phyloP scores from a whole-genome alignment of 92 coral and sea anemone species.

The Porites lobata region DNA sequence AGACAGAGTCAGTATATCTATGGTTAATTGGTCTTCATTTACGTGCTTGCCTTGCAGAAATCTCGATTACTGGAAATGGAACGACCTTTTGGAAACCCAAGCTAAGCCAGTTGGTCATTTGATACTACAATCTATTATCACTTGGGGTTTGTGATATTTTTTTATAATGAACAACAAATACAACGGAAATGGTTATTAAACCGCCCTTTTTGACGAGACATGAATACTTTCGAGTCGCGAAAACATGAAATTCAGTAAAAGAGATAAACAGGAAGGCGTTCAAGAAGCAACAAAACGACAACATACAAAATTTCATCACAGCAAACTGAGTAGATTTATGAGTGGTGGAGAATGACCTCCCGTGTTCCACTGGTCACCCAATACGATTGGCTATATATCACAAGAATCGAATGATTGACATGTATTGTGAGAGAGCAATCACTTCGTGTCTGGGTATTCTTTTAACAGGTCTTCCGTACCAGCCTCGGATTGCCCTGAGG shows the following conservation, averaged over 20 bases:
- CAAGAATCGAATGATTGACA: slow-evolving; percentile 48
- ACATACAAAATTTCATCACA: no score
- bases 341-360: background rate
- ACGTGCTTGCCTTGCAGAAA: no score
- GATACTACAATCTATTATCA: background rate
- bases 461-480: slow-evolving; percentile 31
- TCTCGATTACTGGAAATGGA: background rate
- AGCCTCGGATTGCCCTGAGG: slow-evolving; percentile 17
- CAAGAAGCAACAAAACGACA: background rate
- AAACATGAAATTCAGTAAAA: background rate
- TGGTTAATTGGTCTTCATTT: no score
- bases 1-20: no score
- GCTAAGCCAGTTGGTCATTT: background rate
- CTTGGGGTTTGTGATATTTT: background rate
- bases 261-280: background rate
- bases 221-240: background rate
- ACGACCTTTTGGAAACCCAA: background rate
- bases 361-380: slow-evolving; percentile 2
- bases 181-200: background rate
- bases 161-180: background rate
- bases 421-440: slow-evolving; percentile 2
- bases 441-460: slow-evolving; percentile 22
- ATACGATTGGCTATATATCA: slow-evolving; percentile 22
- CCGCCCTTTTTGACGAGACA: background rate
- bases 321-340: no score